phyloP scores from a whole-genome alignment of 2,888 invertebrate genomes.

The Lamproptera curius region DNA sequence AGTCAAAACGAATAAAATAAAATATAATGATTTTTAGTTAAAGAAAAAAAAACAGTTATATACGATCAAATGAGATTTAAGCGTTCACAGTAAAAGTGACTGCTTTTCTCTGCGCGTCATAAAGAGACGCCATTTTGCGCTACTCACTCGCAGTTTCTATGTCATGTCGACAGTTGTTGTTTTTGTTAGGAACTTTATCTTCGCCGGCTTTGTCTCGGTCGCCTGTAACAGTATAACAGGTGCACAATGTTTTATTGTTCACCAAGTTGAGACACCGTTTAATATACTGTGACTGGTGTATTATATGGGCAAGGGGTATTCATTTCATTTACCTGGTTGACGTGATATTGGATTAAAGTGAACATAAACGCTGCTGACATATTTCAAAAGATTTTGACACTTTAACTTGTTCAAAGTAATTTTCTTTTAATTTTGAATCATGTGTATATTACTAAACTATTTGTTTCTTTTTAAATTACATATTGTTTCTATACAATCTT shows the following conservation, averaged over 20 bases:
- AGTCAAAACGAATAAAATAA: not conserved
- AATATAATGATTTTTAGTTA: too few relatives aligned
- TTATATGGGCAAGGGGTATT: too few relatives aligned
- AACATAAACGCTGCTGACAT: too few relatives aligned
- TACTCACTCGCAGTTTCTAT: slow-evolving; percentile 16
- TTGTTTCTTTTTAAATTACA: too few relatives aligned
- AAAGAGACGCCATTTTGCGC: slow-evolving; percentile 15
- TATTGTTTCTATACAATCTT: too few relatives aligned
- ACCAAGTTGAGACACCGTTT: not conserved
- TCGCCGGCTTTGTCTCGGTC: slow-evolving; percentile 9
- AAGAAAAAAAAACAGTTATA: too few relatives aligned
- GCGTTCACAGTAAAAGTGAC: slow-evolving; percentile 10
- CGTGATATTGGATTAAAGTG: too few relatives aligned
- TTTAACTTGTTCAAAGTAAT: not conserved
- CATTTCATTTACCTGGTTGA: too few relatives aligned
- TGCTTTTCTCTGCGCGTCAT: slow-evolving; percentile 8
- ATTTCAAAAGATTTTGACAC: not conserved
- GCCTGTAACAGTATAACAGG: slow-evolving; percentile 14
- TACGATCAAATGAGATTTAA: too few relatives aligned
- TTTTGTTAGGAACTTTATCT: slow-evolving; percentile 21
- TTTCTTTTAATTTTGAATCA: too few relatives aligned
- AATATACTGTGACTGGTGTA: not conserved
- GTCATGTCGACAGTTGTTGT: slow-evolving; percentile 18
- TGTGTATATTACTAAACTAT: too few relatives aligned
- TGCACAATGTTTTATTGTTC: slow-evolving; percentile 12